Evolutionary conservation across 2,888 invertebrate species (phyloP), one percentile per base, ranked within the genome.

Genomic region (Dorcus parallelipipedus): DNA sequence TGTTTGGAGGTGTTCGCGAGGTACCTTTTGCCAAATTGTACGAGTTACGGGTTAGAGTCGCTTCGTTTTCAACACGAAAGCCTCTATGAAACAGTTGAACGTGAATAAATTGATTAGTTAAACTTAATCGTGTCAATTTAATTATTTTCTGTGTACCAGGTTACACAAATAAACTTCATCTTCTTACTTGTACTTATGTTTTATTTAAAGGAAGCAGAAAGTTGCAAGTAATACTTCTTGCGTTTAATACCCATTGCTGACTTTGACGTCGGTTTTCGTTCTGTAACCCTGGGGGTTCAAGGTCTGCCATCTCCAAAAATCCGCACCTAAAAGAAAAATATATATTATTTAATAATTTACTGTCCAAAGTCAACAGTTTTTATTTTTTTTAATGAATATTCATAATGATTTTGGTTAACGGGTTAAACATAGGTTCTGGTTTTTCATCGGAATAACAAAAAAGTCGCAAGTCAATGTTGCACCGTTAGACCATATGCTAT

Each of bases 281-380:
- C 86, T 82, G 73, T 91, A 95, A 23, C 96, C 96, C 71, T 91
- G 84, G 0, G 95, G 95, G 78, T 96, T 97, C 83, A 87, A 87
- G 2, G 88, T 90, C 79, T 96, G 95, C 96, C 96, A 97, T 73
- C 90, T 85, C 96, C 96, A 97, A 75, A 95, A 91, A 75, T 96
- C 95, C 64, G 85, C 86, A 77, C 92, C 92, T 92, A 75, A 17
- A 79, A 75, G 3, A 20, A 56, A 72, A 66, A 64, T 58, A 58
- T 26, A 3, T 3, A 20, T 14, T 14, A 14, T 3, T 20, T 20
- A 20, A 20, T 20, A 20, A 20, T 20, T 20, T 20, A 20, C 20
- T 3, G 3, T 20, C 20, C 3, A 55, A 53, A 9, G 26, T 7
- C 26, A 4, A 26, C 4, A 33, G 26, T 33, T 33, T 33, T 33